Base-by-base conservation (phyloP, 35 echinoderm and acorn worm genomes). In the Eucidaris tribuloides region DNA sequence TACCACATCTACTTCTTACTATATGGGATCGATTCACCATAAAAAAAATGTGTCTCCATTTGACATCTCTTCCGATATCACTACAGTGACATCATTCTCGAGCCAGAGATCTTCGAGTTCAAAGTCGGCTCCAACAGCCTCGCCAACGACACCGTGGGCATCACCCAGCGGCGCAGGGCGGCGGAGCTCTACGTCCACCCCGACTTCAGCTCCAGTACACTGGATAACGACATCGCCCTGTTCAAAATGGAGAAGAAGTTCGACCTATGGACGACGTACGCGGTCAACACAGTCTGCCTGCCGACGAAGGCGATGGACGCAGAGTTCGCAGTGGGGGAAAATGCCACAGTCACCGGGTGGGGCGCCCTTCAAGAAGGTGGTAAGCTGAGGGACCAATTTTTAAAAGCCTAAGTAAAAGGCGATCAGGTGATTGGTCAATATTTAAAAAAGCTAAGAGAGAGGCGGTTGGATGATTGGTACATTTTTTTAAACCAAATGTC, bases 111-210 rank as follows among this genome's bases (percentile, higher is more conserved):
- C 0, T 64, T 32, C 24, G 61, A 64, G 29, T 64, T 64, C 24
- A 25, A 34, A 3, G 52, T 63, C 20, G 84, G 84, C 7, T 35
- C 70, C 1, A 76, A 77, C 52, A 79, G 50, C 18, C 50, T 77
- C 17, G 54, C 49, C 0, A 43, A 78, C 35, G 41, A 25, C 3
- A 28, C 84, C 1, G n/a, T n/a, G n/a, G 55, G 45, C 27, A 18
- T 76, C 44, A 70, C 56, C 19, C 84, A 86, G 56, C 6, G 61
- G 7, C 32, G 46, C 25, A 52, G 39, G 11, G 86, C 82, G 14
- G 71, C 78, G 3, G 25, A 60, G 5, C 37, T 89, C 25, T 82
- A 64, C 65, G 65, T 72, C 31, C 86, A 89, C 56, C 86, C 86
- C 24, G 71, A 89, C 9, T 81, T 48, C 33, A 40, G 49, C 22